phyloP scores from a whole-genome alignment of 2,888 invertebrate species.

The Diarsia rubi region DNA sequence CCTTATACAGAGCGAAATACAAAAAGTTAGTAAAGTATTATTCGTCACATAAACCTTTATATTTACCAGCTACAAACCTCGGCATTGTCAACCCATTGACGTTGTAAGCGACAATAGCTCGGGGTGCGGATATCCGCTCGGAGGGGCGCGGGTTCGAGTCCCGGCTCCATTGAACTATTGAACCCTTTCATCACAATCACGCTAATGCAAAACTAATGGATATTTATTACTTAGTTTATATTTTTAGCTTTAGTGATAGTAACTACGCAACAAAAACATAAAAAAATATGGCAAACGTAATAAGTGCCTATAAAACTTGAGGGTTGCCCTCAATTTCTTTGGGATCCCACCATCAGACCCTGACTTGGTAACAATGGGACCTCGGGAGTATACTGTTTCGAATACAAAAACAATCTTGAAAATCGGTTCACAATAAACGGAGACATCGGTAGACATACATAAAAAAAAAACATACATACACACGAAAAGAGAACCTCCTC shows the following conservation, averaged over 20 bases:
- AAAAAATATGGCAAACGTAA: too few relatives aligned
- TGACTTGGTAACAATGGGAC: too few relatives aligned
- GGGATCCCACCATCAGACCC: too few relatives aligned
- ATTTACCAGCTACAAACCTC: slow-evolving; percentile 36
- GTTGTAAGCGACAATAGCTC: slow-evolving; percentile 48
- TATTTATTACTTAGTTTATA: slow-evolving; percentile 47
- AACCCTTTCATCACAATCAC: slow-evolving; percentile 51
- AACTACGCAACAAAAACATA: not conserved
- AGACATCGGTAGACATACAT: too few relatives aligned
- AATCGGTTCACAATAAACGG: too few relatives aligned
- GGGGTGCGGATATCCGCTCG: slow-evolving; percentile 65
- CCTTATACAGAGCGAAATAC: not conserved
- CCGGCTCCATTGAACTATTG: slow-evolving; percentile 53
- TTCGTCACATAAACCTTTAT: slow-evolving; percentile 10
- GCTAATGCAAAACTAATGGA: slow-evolving; percentile 58
- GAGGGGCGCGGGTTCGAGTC: slow-evolving; percentile 56
- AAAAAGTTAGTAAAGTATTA: not conserved
- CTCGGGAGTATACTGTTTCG: too few relatives aligned
- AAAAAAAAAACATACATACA: too few relatives aligned
- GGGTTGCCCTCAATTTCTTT: too few relatives aligned
- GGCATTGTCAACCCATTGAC: slow-evolving; percentile 41
- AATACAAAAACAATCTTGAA: too few relatives aligned
- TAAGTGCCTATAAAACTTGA: too few relatives aligned
- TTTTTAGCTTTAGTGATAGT: slow-evolving; percentile 13
- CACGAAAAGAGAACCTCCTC: too few relatives aligned